Evolutionary conservation across 2,888 invertebrate species (phyloP).

Genomic region (Leptopilina myrica): DNA sequence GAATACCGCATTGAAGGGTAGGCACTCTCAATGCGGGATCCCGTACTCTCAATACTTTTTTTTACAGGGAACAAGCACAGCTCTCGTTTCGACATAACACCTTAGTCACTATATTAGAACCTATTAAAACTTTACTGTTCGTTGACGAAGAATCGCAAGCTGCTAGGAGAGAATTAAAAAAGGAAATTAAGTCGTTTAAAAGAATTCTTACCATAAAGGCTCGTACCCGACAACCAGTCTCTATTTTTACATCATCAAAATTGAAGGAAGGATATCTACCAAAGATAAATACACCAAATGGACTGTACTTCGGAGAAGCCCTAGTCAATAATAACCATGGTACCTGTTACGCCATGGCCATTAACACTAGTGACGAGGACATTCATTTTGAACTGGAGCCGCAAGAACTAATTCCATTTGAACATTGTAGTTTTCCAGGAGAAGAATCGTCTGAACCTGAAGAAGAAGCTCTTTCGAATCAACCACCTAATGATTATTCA

Average conservation of each 20-base stretch:
- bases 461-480: too few species aligned
- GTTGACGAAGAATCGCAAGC: not conserved
- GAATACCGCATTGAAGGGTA: too few species aligned
- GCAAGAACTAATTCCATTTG: not conserved
- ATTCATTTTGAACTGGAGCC: not conserved
- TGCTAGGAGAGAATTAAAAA: not conserved
- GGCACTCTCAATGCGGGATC: too few species aligned
- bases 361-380: conserved; percentile 34
- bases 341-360: not conserved
- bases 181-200: not conserved
- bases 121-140: not conserved
- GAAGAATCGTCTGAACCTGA: too few species aligned
- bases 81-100: too few species aligned
- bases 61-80: too few species aligned
- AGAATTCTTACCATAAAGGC: not conserved
- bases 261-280: conserved; percentile 23
- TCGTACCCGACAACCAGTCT: not conserved
- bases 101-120: not conserved
- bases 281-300: not conserved
- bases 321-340: not conserved
- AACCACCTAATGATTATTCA: too few species aligned
- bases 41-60: too few species aligned
- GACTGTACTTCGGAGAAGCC: conserved; percentile 11
- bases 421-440: too few species aligned
- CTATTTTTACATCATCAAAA: not conserved